These are phyloP conservation scores for Otocyon megalotis DNA, from an alignment of 2,113 vertebrate genomes.

Conservation along the genomic window DNA sequence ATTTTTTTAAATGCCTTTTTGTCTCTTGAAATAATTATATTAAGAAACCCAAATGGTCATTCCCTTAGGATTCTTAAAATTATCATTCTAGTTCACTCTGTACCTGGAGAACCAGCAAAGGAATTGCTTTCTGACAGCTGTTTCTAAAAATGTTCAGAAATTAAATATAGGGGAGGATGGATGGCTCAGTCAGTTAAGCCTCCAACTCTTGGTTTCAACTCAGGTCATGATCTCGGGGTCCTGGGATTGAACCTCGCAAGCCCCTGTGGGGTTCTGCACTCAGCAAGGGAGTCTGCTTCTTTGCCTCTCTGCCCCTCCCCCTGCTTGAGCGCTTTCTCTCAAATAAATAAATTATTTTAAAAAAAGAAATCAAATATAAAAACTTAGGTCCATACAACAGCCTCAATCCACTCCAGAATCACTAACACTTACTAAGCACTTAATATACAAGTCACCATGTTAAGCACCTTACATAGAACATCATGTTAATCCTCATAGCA, in stretches of 20 bases:
- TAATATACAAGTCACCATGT: neutral
- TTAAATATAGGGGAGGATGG: neutral
- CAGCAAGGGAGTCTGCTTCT: neutral
- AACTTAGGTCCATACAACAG: neutral
- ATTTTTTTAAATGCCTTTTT: neutral
- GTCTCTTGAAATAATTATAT: slow-evolving; percentile 47
- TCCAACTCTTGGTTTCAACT: neutral
- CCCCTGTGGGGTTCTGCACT: neutral
- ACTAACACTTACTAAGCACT: neutral
- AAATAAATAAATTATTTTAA: neutral
- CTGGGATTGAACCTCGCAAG: neutral
- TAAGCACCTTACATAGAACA: slow-evolving; percentile 10
- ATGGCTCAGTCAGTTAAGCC: neutral
- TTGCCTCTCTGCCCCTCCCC: neutral
- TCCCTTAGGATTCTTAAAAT: slow-evolving; percentile 30
- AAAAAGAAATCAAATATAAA: slow-evolving; percentile 40
- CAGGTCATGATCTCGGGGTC: neutral
- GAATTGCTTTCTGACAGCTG: slow-evolving; percentile 30
- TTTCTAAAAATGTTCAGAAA: slow-evolving; percentile 48
- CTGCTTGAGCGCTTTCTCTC: neutral
- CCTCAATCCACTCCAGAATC: neutral
- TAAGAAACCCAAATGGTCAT: slow-evolving; percentile 33
- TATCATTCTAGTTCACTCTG: slow-evolving; percentile 22
- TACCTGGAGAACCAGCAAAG: neutral
- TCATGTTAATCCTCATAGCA: slow-evolving; percentile 17